Conservation (phyloP, 1,140 invertebrate species). For the Drosophila aff. region DNA sequence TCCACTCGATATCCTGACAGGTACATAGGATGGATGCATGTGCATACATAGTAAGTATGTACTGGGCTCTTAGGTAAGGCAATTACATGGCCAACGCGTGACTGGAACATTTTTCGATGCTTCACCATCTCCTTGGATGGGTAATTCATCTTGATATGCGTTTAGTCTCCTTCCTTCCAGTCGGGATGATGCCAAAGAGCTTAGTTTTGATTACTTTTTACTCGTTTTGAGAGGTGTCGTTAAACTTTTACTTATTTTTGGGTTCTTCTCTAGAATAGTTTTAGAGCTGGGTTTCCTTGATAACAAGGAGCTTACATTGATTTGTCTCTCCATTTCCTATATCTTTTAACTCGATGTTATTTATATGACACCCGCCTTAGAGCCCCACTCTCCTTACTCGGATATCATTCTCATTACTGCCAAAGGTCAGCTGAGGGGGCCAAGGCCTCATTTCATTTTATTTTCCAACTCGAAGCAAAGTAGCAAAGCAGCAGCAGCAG, state of each 20-base stretch:
- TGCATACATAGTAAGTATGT: background rate
- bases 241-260: background rate
- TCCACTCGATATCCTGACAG: constrained; percentile 45
- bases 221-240: background rate
- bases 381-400: constrained; percentile 6
- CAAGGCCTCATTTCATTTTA: constrained; percentile 57
- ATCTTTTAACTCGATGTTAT: background rate
- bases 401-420: constrained; percentile 60
- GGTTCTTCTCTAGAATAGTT: background rate
- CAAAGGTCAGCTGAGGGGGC: constrained; percentile 68
- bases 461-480: constrained; percentile 59
- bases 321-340: background rate
- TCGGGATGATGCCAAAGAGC: background rate
- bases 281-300: too few relatives aligned
- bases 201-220: constrained; percentile 5
- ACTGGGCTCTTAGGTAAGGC: constrained; percentile 8
- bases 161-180: constrained; percentile 3
- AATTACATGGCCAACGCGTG: constrained; percentile 25
- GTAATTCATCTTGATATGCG: constrained; percentile 26
- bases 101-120: constrained; percentile 25
- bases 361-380: constrained; percentile 10
- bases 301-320: background rate
- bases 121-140: background rate
- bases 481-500: constrained; percentile 22
- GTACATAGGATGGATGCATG: constrained; percentile 15